Conservation (phyloP, 37 sponge, comb jelly and placozoan species). For the Chondrilla cf. caribensis region DNA sequence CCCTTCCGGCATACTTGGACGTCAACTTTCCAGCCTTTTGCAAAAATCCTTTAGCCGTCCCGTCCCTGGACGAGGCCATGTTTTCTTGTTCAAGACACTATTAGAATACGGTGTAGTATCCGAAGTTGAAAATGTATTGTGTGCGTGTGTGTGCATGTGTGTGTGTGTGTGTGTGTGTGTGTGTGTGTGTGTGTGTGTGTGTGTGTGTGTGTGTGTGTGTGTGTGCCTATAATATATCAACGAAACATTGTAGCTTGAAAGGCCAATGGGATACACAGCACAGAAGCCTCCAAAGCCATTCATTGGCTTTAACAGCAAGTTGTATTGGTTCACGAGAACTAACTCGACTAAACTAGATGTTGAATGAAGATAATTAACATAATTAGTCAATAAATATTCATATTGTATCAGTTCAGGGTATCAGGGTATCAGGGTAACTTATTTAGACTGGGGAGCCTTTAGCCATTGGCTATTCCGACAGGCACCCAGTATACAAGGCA, state of each 20-base stretch:
- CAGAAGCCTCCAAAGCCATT: no score
- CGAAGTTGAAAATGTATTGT: neutral
- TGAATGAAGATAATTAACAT: no score
- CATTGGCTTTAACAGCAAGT: no score
- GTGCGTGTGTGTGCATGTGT: neutral
- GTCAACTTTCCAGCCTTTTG: conserved; percentile 12
- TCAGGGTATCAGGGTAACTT: no score
- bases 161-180: conserved; percentile 20
- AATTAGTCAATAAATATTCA: no score
- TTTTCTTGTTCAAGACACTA: neutral
- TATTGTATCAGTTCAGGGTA: no score
- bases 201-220: conserved; percentile 24
- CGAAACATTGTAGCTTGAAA: neutral
- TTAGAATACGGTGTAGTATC: neutral
- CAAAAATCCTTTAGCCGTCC: neutral
- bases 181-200: conserved; percentile 28
- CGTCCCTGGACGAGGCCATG: conserved; percentile 12
- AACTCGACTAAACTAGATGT: no score
- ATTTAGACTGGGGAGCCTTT: no score
- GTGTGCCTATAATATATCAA: neutral
- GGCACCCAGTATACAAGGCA: no score
- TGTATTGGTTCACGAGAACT: no score
- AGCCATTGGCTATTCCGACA: no score
- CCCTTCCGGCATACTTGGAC: conserved; percentile 14
- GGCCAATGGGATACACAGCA: no score